Conservation (phyloP, 2,888 invertebrate genomes). For the Nyleta sp. region DNA sequence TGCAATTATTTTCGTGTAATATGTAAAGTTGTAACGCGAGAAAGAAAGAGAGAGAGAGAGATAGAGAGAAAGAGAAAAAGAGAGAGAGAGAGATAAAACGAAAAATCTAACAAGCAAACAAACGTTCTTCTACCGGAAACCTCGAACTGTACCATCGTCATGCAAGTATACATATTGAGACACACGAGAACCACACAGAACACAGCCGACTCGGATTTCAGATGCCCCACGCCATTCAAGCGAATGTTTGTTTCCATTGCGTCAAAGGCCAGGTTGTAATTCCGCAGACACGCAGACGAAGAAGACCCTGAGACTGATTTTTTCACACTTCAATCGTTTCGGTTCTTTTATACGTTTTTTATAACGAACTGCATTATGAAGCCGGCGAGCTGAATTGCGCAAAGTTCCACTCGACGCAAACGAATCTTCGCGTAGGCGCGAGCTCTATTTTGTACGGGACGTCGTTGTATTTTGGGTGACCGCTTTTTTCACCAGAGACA, state of each 20-base stretch:
- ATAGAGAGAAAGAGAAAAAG: too few species aligned
- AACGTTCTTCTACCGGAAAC: conserved; percentile 67
- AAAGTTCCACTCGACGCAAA: conserved; percentile 40
- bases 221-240: conserved; percentile 3
- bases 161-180: conserved; percentile 61
- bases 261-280: conserved; percentile 45
- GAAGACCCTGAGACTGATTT: conserved; percentile 58
- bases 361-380: conserved; percentile 43
- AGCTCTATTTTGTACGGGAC: conserved; percentile 41
- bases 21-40: conserved; percentile 74
- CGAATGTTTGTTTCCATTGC: conserved; percentile 22
- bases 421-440: conserved; percentile 21
- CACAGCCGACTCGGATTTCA: conserved; percentile 38
- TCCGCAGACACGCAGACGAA: conserved; percentile 18
- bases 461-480: conserved; percentile 41
- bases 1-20: conserved; percentile 92
- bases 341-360: conserved; percentile 50
- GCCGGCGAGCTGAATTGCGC: conserved; percentile 39
- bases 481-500: conserved; percentile 46
- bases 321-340: conserved; percentile 50
- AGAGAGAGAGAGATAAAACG: too few species aligned
- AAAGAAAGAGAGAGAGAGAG: too few species aligned
- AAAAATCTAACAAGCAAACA: conserved; percentile 22
- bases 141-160: conserved; percentile 65
- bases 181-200: conserved; percentile 51